Evolutionary conservation across 2,113 vertebrate species (phyloP), one percentile per base, ranked within the genome.

Genomic region (Cricetomys ansorgei): DNA sequence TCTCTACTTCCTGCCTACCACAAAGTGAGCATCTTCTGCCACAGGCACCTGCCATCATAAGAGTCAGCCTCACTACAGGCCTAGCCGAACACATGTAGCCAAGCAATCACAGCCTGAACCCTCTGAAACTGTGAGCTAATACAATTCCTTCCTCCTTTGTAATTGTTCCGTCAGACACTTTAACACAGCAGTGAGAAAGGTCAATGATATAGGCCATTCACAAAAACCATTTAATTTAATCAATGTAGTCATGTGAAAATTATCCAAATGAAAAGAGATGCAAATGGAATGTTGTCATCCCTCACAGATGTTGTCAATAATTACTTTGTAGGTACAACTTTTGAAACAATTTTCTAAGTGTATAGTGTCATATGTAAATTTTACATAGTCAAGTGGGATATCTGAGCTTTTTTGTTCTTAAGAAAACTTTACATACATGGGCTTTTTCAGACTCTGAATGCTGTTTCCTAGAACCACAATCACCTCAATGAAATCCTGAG

Each of bases 361-460:
- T 45, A 81, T 53, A n/a, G 23, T 37, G 89, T 91, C 53, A 55
- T 67, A 86, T 87, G 87, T 85, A 92, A 87, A 93, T 45, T 90
- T 90, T 64, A 87, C 3, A 88, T 3, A 87, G 25, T 90, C 16
- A 87, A 94, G 87, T 62, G 7, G 1, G 40, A 59, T 57, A 16
- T 83, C 45, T 57, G 29, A 77, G 23, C 34, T 59, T 89, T 53
- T 79, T 93, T 37, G 53, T 75, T 59, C 23, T 91, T 31, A 17
- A 69, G 40, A 59, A 70, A 89, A 34, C 11, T 72, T 45, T 95
- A 91, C 45, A 73, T 37, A 57, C 25, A 19, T 6, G 37, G 13
- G 37, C 57, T 91, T 87, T 87, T 89, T 88, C 81, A 69, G 34
- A 94, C 37, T 27, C 57, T n/a, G 34, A 96, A 85, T 40, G 48